Evolutionary conservation across 2,888 invertebrate genomes (phyloP), one percentile per base, ranked within the genome.

Genomic region (Lochmaea capreae): DNA sequence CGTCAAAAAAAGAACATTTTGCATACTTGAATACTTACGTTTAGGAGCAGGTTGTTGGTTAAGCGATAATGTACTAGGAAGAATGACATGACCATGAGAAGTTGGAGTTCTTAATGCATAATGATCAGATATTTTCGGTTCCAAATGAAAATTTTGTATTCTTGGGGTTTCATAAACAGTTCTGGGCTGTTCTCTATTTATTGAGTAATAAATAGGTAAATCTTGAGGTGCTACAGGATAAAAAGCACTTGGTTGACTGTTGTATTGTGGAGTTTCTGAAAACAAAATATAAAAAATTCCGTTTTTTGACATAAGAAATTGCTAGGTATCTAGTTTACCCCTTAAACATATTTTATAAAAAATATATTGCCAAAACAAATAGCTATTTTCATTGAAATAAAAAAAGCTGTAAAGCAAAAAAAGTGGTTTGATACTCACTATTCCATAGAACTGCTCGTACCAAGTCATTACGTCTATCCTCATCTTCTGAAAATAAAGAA

Each of bases 381-480:
- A 12, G 11, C 1, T 43, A 46, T 69, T 61, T 70, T 46, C 65
- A 58, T 22, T 39, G 57, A 67, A 14, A 75, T 72, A 72, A 75
- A 49, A 10, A 18, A 26, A 71, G 74, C 74, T 63, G 67, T 74
- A 74, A 76, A 76, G 69, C 67, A 71, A 73, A 74, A 42, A 10
- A 76, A 69, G 74, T 75, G 75, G 71, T 71, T 65, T 66, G 69
- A 78, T 76, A 91, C 93, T 93, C 90, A 94, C 95, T 94, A 89
- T 94, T 94, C 94, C 95, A 95, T 81, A 95, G 91, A 84, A 95
- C 94, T 85, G 94, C 93, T 84, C 94, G 91, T 80, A 91, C 90
- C 90, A 93, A 92, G 87, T 93, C 94, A 85, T 93, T 92, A 85
- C 93, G 92, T 89, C 94, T 92, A 85, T 94, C 92, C 85, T 92